These are phyloP conservation scores for Cyrtonyx montezumae DNA, from an alignment of 2,113 vertebrate species.

Conservation along the genomic window DNA sequence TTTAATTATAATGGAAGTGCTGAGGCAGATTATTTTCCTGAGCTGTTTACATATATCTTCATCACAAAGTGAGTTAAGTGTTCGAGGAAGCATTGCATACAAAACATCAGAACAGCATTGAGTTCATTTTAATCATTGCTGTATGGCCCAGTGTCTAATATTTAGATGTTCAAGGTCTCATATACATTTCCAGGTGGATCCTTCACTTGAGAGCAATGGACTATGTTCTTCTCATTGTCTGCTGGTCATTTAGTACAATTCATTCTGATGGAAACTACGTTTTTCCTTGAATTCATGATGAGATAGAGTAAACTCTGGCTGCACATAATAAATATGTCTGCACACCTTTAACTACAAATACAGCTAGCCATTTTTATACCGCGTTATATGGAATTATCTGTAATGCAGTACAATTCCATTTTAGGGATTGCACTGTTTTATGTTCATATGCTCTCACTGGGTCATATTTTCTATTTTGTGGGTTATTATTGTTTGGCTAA, in stretches of 20 bases:
- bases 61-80: not conserved
- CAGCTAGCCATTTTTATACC: slow-evolving; percentile 1
- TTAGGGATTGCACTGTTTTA: not conserved
- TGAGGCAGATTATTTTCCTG: not conserved
- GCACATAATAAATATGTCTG: slow-evolving; percentile 9
- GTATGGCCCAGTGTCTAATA: not conserved
- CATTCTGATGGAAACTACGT: not conserved
- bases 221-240: not conserved
- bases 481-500: slow-evolving; percentile 15
- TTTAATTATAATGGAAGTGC: slow-evolving; percentile 11
- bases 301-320: not conserved
- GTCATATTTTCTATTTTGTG: slow-evolving; percentile 19
- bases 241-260: not conserved
- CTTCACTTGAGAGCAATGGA: not conserved
- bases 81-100: not conserved
- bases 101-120: not conserved
- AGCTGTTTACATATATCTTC: not conserved
- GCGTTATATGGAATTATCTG: slow-evolving; percentile 28
- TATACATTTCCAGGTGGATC: not conserved
- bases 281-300: not conserved
- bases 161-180: not conserved
- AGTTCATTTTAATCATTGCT: not conserved
- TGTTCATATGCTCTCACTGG: not conserved
- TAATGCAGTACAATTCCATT: slow-evolving; percentile 22
- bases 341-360: slow-evolving; percentile 24